Conservation (phyloP, 2,888 invertebrate genomes). For the Liodrosophila aerea region DNA sequence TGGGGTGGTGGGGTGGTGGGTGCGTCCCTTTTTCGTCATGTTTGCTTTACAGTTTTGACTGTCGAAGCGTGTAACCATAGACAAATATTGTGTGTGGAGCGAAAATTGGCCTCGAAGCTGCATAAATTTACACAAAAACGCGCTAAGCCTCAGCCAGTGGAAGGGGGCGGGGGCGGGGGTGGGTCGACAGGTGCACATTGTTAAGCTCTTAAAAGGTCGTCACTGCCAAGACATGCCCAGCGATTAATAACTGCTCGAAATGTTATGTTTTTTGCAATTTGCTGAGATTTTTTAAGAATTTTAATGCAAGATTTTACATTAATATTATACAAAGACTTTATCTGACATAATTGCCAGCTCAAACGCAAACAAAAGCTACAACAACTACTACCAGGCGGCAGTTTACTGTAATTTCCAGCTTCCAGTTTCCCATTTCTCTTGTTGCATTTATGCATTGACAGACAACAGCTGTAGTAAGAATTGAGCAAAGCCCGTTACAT, state of each 20-base stretch:
- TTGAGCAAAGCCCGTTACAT: no score
- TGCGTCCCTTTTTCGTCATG: conserved; percentile 44
- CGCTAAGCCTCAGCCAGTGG: conserved; percentile 35
- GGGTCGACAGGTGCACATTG: conserved; percentile 53
- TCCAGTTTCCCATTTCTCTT: no score
- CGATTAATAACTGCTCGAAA: conserved; percentile 54
- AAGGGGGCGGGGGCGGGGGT: conserved; percentile 3
- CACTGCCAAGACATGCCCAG: conserved; percentile 35
- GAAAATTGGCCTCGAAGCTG: conserved; percentile 71
- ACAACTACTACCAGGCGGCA: no score
- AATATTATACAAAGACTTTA: conserved; percentile 21
- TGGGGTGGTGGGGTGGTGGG: conserved; percentile 6
- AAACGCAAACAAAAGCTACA: conserved; percentile 20
- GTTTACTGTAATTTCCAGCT: no score
- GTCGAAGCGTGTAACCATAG: conserved; percentile 75
- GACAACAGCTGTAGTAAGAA: no score
- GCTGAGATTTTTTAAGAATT: conserved; percentile 23
- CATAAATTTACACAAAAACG: conserved; percentile 76
- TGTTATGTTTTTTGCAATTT: conserved; percentile 28
- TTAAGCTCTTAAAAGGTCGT: conserved; percentile 69
- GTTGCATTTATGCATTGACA: no score
- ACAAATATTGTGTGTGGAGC: conserved; percentile 65
- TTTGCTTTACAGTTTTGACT: conserved; percentile 76
- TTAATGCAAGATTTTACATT: conserved; percentile 45
- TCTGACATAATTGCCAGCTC: conserved; percentile 33